Base-by-base conservation (phyloP, 2,888 invertebrate genomes). In the Stegana nigrithorax region DNA sequence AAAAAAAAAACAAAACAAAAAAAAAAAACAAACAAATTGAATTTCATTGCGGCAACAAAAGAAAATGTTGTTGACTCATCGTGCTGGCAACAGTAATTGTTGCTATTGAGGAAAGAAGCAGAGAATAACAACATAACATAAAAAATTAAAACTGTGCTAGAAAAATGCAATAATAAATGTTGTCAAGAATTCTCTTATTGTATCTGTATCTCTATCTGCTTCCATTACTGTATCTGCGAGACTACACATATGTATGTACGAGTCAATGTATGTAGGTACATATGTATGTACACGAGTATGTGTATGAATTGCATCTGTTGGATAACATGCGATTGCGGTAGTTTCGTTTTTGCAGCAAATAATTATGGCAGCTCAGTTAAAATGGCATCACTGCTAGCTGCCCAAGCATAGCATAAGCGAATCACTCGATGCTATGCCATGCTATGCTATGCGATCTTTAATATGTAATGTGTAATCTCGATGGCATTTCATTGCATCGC, bases 41-140 rank as follows among this genome's bases (percentile, higher is more conserved):
- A 73, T 6, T 10, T 4, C 6, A 17, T 29, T 45, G 45, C 71
- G 72, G 67, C 67, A 63, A 60, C 51, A 65, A 69, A 65, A 59
- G 10, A 55, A 60, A 45, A 45, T 78, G 74, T 75, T 78, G 78
- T 75, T 75, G 75, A 75, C 75, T 75, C 75, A 75, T 75, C 75
- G 14, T 36, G 4, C 26, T 26, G 55, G 44, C 64, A 56, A 57
- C 23, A 12, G 42, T 50, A 59, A 63, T 60, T 55, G 56, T 47
- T 42, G 57, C 56, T 27, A 74, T 73, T 75, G 72, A 70, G 67
- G 60, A 51, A 39, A 42, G 19, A 53, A 45, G 12, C n/a, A 26
- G 14, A 39, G 50, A 25, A 26, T 17, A 53, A 12, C 29, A 50
- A 17, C n/a, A n/a, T n/a, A 39, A 56, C 12, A 19, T 12, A 59